Evolutionary conservation across 2,888 invertebrate species (phyloP).

Genomic region (Ferdinandea cuprea): DNA sequence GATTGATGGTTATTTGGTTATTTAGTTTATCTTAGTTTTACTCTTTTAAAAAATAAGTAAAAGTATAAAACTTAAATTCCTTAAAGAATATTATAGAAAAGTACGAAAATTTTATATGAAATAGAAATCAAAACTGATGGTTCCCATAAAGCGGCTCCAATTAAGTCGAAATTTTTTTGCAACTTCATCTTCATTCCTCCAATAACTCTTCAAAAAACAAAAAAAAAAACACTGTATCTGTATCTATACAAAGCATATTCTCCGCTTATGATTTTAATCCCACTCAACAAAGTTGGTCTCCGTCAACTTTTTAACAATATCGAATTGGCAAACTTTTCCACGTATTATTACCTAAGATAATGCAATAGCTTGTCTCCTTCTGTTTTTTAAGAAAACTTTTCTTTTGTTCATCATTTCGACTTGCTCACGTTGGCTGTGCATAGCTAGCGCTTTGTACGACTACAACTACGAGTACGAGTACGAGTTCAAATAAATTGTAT

Average conservation of each 20-base stretch:
- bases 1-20: no score
- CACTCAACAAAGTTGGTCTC: slow-evolving; percentile 42
- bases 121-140: no score
- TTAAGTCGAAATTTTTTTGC: neutral
- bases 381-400: slow-evolving; percentile 45
- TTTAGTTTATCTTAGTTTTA: no score
- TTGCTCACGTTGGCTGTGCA: slow-evolving; percentile 2
- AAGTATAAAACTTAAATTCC: no score
- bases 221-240: no score
- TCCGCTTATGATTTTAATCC: slow-evolving; percentile 41
- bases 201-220: slow-evolving; percentile 3
- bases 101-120: no score
- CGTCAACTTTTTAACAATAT: slow-evolving; percentile 61
- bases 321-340: slow-evolving; percentile 43
- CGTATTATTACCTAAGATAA: slow-evolving; percentile 53
- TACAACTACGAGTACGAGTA: neutral
- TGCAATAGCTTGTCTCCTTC: slow-evolving; percentile 32
- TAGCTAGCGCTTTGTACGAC: no score
- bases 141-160: no score
- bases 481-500: slow-evolving; percentile 58
- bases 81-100: no score
- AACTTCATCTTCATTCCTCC: slow-evolving; percentile 1
- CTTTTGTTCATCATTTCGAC: slow-evolving; percentile 1
- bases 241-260: no score
- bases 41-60: no score